These are phyloP conservation scores for Gymnocheta viridis DNA, from an alignment of 2,888 invertebrate genomes.

Conservation along the genomic window DNA sequence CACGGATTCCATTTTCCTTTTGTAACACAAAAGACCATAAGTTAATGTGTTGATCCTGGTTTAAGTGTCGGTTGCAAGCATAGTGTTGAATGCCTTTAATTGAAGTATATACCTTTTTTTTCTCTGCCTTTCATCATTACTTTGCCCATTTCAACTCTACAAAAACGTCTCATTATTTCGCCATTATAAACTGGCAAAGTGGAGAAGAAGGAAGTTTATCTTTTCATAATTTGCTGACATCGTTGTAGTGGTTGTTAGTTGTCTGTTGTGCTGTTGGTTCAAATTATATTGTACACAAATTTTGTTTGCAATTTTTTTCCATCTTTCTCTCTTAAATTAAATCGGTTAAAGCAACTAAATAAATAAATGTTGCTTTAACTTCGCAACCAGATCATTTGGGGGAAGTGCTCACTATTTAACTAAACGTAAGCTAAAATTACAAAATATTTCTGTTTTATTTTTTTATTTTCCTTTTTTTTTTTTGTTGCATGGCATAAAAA, in stretches of 20 bases:
- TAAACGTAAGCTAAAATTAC: conserved; percentile 63
- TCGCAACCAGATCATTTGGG: conserved; percentile 54
- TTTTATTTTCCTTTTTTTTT: neutral
- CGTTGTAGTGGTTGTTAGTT: conserved; percentile 43
- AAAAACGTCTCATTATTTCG: conserved; percentile 42
- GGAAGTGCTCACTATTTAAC: conserved; percentile 53
- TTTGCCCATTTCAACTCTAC: conserved; percentile 1
- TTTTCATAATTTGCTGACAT: conserved; percentile 61
- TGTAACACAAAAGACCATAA: conserved; percentile 36
- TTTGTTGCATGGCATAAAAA: neutral
- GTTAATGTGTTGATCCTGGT: conserved; percentile 53
- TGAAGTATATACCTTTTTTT: conserved; percentile 58
- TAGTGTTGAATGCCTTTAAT: conserved; percentile 69
- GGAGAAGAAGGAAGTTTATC: conserved; percentile 50
- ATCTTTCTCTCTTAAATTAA: conserved; percentile 32
- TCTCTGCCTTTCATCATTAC: conserved; percentile 40
- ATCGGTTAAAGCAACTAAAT: conserved; percentile 47
- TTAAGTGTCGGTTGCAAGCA: conserved; percentile 57
- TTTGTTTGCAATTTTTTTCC: neutral
- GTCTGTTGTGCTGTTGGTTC: conserved; percentile 57
- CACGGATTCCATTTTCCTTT: neutral
- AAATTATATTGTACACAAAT: conserved; percentile 56
- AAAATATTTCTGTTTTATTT: conserved; percentile 2
- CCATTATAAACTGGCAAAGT: conserved; percentile 12
- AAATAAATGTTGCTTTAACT: conserved; percentile 46